Percentiles rank a stretch among this genome's conserved stretches.
Evolutionary conservation across 2,113 vertebrate species (phyloP).

Genomic region (Corythornis vintsioides): DNA sequence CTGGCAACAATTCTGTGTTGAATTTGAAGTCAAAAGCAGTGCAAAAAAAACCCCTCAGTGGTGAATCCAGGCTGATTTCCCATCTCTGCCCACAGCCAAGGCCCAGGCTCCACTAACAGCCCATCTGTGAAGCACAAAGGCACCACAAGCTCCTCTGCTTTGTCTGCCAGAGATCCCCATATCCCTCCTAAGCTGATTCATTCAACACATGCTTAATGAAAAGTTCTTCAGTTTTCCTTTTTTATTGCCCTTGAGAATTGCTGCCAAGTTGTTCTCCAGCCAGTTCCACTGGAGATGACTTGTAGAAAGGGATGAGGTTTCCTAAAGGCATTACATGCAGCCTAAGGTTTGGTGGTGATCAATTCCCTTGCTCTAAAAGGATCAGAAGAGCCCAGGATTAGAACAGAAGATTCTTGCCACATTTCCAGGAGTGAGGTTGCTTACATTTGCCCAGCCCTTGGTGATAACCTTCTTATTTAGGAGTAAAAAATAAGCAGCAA

Average conservation of each 20-base stretch:
- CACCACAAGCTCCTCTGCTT: background rate
- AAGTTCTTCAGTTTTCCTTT: background rate
- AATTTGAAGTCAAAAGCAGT: background rate
- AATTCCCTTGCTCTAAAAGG: background rate
- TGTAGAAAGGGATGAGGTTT: background rate
- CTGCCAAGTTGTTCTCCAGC: background rate
- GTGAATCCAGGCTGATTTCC: background rate
- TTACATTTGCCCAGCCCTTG: background rate
- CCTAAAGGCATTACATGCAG: background rate
- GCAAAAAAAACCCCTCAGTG: background rate
- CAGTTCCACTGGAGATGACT: background rate
- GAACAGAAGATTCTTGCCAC: background rate
- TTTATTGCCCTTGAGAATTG: background rate
- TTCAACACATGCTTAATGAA: constrained; percentile 3
- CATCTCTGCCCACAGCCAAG: constrained; percentile 16
- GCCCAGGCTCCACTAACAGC: background rate
- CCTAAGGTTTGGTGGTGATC: background rate
- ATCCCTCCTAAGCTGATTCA: background rate
- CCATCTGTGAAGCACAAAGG: background rate
- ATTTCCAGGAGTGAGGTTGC: background rate
- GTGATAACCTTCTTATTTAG: background rate
- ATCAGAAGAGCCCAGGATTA: background rate
- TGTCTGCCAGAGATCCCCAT: background rate
- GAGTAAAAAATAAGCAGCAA: background rate
- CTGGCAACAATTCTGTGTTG: background rate